Evolutionary conservation across 2,113 vertebrate genomes (phyloP), one percentile per base, ranked within the genome.

Genomic region (Poecile atricapillus): DNA sequence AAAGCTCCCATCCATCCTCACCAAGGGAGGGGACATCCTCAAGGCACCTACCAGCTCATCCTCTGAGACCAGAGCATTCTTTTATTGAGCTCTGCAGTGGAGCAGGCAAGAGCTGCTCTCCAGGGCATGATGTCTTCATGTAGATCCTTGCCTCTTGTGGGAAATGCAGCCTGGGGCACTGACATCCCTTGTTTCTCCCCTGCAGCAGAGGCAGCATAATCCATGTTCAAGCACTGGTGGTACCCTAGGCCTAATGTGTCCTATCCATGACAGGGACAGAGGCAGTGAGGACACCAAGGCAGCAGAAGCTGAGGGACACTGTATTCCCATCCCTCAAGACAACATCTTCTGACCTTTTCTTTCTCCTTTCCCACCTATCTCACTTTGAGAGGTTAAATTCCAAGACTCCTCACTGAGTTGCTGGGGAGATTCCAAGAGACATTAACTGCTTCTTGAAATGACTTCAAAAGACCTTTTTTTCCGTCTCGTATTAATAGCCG

Each of bases 401-500:
- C 71, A 21, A 75, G 73, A 31, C 46, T 76, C 37, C 69, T 82
- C 53, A 33, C 55, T 5, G 23, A 75, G 22, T 17, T 37, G 49
- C 87, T 15, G 65, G 83, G 92, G 69, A 89, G 69, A 92, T 94
- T 95, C 94, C 80, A 96, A 68, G 21, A 11, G 59, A 68, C 67
- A 70, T 78, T 90, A 81, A 89, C n/a, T 82, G 65, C 11, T 37
- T 23, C 85, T 90, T 95, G 93, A 96, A 93, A 89, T 87, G 1
- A 93, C 88, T 96, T 96, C 95, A 96, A 97, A 96, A 60, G n/a
- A 75, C 30, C 14, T 27, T 59, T 88, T 88, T 43, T 8, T 7
- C 43, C 9, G 0, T 44, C 71, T 67, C 1, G 0, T 43, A 89
- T 87, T 87, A 89, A 84, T 33, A 90, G 65, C 73, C 0, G 1